phyloP scores from a whole-genome alignment of 2,113 vertebrate genomes.

The Chaetorhynchus papuensis region DNA sequence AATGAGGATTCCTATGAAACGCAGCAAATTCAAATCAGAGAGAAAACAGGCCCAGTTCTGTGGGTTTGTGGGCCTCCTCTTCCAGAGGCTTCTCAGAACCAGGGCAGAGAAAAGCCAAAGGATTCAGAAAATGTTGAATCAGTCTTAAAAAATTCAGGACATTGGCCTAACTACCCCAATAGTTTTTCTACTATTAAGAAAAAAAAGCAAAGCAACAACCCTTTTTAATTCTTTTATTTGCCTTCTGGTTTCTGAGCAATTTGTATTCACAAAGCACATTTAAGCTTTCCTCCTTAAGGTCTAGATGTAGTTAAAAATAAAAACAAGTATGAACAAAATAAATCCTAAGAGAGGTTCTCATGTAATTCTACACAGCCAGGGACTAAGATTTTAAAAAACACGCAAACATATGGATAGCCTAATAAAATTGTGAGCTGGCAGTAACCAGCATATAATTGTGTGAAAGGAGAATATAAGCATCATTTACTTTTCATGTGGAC shows the following conservation, averaged over 20 bases:
- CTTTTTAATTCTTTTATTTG: not conserved
- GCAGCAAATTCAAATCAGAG: not conserved
- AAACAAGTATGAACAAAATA: not conserved
- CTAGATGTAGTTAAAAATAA: not conserved
- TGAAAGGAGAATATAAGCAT: not conserved
- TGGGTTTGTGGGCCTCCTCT: not conserved
- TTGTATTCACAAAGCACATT: not conserved
- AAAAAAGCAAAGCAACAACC: not conserved
- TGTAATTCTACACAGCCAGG: not conserved
- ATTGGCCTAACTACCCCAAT: not conserved
- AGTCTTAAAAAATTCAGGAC: not conserved
- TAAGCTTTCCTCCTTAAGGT: not conserved
- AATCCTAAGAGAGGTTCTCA: not conserved
- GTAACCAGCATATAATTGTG: not conserved
- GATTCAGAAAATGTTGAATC: not conserved
- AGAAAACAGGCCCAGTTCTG: not conserved
- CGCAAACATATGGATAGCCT: not conserved
- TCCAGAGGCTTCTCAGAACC: not conserved
- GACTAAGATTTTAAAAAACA: not conserved
- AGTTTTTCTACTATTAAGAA: too few species aligned
- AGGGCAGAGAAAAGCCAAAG: not conserved
- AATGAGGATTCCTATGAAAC: not conserved
- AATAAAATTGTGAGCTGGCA: not conserved
- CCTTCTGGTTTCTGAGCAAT: not conserved
- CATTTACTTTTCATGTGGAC: not conserved